Conservation (phyloP, 2,797 vertebrate genomes). For the Glossophaga mutica region DNA sequence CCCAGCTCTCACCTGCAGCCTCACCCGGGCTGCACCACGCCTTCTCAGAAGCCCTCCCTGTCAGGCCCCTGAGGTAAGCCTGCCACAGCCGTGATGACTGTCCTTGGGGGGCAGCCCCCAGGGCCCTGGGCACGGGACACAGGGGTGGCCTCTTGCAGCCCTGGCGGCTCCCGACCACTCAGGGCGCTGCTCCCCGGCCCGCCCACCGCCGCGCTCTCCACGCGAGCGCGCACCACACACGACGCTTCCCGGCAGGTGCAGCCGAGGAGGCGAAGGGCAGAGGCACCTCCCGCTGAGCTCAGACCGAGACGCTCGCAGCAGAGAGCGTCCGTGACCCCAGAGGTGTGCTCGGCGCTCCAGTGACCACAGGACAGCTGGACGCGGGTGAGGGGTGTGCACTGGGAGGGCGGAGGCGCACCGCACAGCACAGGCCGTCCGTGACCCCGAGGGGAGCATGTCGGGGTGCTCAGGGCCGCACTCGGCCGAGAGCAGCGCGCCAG, state of each 20-base stretch:
- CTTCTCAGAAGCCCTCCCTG: background rate
- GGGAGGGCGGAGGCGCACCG: background rate
- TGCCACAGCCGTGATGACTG: background rate
- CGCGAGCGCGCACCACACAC: rapidly evolving
- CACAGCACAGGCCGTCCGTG: background rate
- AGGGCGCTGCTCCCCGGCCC: background rate
- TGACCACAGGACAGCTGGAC: background rate
- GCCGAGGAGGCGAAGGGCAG: background rate
- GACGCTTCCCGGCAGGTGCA: background rate
- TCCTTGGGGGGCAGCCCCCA: background rate
- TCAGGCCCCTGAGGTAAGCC: too few relatives aligned
- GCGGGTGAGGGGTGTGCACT: background rate
- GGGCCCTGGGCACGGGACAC: rapidly evolving
- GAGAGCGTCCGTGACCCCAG: background rate
- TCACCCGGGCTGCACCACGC: background rate
- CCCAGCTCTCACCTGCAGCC: background rate
- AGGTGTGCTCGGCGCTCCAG: background rate
- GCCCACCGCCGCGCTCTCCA: background rate
- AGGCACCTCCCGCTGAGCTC: too few relatives aligned
- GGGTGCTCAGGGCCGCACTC: rapidly evolving
- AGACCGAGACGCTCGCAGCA: rapidly evolving
- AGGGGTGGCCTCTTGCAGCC: background rate
- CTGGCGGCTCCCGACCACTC: too few relatives aligned
- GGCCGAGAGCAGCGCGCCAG: background rate
- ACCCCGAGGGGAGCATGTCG: rapidly evolving